Evolutionary conservation across 2,797 vertebrate species (phyloP), one percentile per base, ranked within the genome.

Genomic region (Sorex maritimensis): DNA sequence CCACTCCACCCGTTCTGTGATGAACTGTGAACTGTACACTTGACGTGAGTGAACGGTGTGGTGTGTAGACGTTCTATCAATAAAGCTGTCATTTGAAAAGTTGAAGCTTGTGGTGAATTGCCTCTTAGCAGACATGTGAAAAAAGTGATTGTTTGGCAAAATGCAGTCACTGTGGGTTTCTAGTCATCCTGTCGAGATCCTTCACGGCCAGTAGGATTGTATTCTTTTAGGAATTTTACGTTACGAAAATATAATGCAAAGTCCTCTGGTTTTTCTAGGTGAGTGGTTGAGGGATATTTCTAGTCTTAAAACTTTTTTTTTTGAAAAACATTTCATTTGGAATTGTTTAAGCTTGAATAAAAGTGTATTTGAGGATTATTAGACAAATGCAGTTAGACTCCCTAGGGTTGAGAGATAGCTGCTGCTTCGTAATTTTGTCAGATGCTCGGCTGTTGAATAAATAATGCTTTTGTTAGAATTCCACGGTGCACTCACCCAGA

Each of bases 401-500:
- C 61, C 52, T 89, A 92, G 94, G 82, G 67, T n/a, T 38, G 67
- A 90, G 79, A 73, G 63, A 55, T 61, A 78, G n/a, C 89, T 67
- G 46, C 24, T 84, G 72, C 81, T 91, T 94, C 96, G 81, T 92
- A 46, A 55, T 89, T 95, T 90, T 86, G 71, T 95, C 78, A 94
- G 85, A 68, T 88, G 78, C 69, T 78, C 71, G 73, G 19, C 38
- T 73, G 67, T 81, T 88, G 93, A 87, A 78, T 95, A 94, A 94
- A 84, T 73, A 86, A 75, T 88, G n/a, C 77, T 94, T 95, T 95
- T 95, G 80, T 88, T 89, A 80, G 92, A 89, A 86, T 86, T 88
- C 68, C 28, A 1, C 67, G 19, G 72, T 49, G 68, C 71, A 49
- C 21, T 83, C 72, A 77, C 73, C 85, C 49, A 86, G 65, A 92